Evolutionary conservation across 1,140 invertebrate genomes (phyloP).

Genomic region (Aphaenogaster floridana): DNA sequence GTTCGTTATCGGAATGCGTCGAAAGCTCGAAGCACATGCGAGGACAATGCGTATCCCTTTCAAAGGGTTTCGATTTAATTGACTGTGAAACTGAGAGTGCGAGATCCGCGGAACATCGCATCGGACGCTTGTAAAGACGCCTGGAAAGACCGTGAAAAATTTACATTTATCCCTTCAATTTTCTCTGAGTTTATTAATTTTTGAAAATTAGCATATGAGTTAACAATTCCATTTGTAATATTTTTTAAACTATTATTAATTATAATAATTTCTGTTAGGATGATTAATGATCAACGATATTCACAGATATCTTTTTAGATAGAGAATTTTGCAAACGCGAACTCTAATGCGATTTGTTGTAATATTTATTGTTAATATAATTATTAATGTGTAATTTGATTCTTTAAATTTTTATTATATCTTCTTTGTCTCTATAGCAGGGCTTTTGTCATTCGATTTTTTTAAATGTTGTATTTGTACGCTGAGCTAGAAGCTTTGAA

Average conservation of each 20-base stretch:
- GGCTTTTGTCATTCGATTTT: neutral
- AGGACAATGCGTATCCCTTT: neutral
- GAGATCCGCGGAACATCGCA: neutral
- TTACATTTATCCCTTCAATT: neutral
- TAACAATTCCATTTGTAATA: neutral
- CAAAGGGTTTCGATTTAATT: constrained; percentile 31
- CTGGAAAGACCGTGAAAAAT: neutral
- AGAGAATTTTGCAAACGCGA: neutral
- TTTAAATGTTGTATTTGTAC: neutral
- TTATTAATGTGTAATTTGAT: neutral
- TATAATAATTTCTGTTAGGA: neutral
- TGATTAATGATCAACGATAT: neutral
- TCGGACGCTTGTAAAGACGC: neutral
- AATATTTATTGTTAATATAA: neutral
- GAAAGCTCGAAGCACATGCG: neutral
- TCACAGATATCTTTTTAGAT: neutral
- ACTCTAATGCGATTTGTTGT: neutral
- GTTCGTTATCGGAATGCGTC: constrained; percentile 30
- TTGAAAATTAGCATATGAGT: neutral
- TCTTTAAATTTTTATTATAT: neutral
- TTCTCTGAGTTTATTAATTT: neutral
- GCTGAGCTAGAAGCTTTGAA: neutral
- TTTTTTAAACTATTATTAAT: neutral
- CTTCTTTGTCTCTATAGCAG: neutral
- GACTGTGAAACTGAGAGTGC: constrained; percentile 4